phyloP scores from a whole-genome alignment of 2,113 vertebrate genomes.

The Plestiodon gilberti region DNA sequence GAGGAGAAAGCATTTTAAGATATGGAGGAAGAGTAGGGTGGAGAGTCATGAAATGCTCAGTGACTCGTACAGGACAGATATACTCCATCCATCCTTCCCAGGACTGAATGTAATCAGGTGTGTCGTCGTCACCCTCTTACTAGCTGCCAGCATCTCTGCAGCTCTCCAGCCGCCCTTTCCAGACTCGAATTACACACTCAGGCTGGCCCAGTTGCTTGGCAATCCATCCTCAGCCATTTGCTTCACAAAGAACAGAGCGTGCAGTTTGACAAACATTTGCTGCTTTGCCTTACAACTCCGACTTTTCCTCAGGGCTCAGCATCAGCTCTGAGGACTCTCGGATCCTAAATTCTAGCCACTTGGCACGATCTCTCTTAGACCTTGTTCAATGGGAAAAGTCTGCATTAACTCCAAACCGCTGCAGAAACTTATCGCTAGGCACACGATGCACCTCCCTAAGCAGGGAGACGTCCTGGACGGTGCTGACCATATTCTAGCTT shows the following conservation, averaged over 20 bases:
- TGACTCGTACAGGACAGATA: constrained; percentile 30
- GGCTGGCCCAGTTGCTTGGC: background rate
- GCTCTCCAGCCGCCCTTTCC: fast-evolving
- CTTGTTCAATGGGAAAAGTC: background rate
- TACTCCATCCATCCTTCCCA: constrained; percentile 22
- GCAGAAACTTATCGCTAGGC: no score
- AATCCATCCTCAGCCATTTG: background rate
- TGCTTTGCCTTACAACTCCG: background rate
- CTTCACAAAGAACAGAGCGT: background rate
- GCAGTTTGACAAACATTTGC: background rate
- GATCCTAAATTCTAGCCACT: background rate
- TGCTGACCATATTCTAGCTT: no score
- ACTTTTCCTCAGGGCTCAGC: no score
- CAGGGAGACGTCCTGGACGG: no score
- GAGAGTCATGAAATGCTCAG: constrained; percentile 29
- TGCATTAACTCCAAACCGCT: constrained; percentile 8
- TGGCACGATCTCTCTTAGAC: background rate
- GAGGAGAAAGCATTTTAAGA: constrained; percentile 26
- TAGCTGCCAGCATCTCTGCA: background rate
- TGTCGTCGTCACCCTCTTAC: background rate
- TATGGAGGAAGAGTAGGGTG: constrained; percentile 26
- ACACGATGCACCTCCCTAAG: no score
- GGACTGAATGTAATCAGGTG: background rate
- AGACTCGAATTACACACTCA: background rate
- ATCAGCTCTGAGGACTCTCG: background rate